Evolutionary conservation across 2,888 invertebrate species (phyloP), one percentile per base, ranked within the genome.

Genomic region (Malthinus seriepunctatus): DNA sequence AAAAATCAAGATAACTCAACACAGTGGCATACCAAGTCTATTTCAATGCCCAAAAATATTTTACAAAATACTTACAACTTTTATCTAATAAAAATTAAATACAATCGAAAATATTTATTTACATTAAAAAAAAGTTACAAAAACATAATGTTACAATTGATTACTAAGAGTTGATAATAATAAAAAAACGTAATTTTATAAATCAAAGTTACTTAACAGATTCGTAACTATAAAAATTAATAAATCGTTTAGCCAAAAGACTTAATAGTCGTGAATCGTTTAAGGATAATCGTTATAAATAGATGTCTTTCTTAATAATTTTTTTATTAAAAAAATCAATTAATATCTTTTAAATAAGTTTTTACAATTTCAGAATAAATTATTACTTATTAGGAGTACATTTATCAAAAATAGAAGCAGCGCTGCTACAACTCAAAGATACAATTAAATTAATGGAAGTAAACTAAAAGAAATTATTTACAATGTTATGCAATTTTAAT

Each of bases 361-460:
- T 12, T 45, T 34, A 15, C 32, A 47, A 37, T 47, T 54, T 54
- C 47, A 50, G 42, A 55, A 34, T 15, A 39, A 42, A 57, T 48
- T 52, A 57, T 57, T 52, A 47, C 51, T 58, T 49, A 54, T 50
- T 53, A 58, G 51, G 32, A 56, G 45, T 54, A 59, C 54, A 59
- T 50, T 51, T 47, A 54, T 50, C 53, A 58, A 59, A 58, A 59
- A 54, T 51, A 50, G 11, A 51, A 55, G 51, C 57, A 57, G 57
- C 52, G 57, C 57, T 57, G 57, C 57, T 52, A 49, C 57, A 52
- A 42, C 23, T 15, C 39, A 42, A n/a, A 42, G n/a, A 42, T 42
- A 15, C 23, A 8, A 9, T 15, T 14, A 42, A 42, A 38, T 15
- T 15, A 39, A 39, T 39, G 9, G 15, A n/a, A 23, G 10, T 42